Evolutionary conservation across 2,797 vertebrate genomes (phyloP).

Genomic region (Muscicapa striata): DNA sequence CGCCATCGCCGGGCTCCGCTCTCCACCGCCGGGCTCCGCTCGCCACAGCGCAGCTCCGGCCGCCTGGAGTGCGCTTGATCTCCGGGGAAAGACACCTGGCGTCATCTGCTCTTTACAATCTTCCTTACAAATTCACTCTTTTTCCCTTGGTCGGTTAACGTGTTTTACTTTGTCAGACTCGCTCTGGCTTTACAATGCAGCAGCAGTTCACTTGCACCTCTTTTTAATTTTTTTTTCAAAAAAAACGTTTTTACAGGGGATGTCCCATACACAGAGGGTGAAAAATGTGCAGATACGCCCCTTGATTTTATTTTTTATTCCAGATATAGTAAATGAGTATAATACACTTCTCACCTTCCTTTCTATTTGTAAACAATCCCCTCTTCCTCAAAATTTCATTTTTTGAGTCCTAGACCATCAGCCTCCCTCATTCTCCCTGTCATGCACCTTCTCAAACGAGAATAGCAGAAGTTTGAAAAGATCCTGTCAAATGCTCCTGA

Average conservation of each 20-base stretch:
- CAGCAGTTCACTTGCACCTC: background rate
- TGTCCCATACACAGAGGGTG: background rate
- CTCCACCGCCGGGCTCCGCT: too few species aligned
- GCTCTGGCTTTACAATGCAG: background rate
- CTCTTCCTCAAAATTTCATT: background rate
- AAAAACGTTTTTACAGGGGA: background rate
- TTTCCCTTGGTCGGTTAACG: background rate
- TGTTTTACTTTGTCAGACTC: background rate
- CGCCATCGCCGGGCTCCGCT: too few species aligned
- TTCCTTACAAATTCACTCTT: background rate
- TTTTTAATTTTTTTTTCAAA: background rate
- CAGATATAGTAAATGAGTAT: background rate
- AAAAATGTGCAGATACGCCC: background rate
- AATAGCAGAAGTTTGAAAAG: background rate
- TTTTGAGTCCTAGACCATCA: background rate
- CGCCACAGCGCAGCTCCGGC: too few species aligned
- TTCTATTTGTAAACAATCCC: background rate
- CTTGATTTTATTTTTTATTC: background rate
- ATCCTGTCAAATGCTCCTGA: background rate
- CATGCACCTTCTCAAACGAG: background rate
- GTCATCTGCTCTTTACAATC: background rate
- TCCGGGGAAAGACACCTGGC: background rate
- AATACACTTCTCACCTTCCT: rapidly evolving
- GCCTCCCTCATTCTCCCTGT: background rate
- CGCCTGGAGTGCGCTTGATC: background rate